phyloP scores from a whole-genome alignment of 2,113 vertebrate species.

The Cinclus mexicanus region DNA sequence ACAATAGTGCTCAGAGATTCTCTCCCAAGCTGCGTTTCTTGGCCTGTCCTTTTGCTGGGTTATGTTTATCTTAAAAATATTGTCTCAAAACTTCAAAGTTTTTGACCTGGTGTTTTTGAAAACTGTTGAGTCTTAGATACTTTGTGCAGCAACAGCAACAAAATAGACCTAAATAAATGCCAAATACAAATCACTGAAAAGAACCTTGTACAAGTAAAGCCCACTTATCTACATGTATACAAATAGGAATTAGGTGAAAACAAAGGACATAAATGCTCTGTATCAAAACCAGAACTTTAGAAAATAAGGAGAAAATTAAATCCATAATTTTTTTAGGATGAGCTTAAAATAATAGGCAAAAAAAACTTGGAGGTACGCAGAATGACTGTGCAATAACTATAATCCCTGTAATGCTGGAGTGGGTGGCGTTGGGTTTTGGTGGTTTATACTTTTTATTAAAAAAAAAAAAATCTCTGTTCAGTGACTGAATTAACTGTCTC shows the following conservation, averaged over 20 bases:
- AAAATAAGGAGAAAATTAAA: neutral
- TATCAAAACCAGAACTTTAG: neutral
- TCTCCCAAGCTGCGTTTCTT: neutral
- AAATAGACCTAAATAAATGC: neutral
- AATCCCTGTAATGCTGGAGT: neutral
- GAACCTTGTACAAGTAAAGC: neutral
- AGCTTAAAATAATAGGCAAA: neutral
- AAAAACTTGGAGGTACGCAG: neutral
- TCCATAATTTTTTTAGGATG: neutral
- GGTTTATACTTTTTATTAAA: neutral
- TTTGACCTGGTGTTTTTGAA: neutral
- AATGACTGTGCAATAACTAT: neutral
- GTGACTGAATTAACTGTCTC: neutral
- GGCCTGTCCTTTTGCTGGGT: neutral
- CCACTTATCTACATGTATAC: neutral
- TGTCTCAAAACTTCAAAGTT: neutral
- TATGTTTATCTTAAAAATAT: neutral
- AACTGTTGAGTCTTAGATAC: neutral
- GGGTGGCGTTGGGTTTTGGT: neutral
- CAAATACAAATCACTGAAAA: neutral
- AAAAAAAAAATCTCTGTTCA: neutral
- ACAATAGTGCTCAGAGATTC: neutral
- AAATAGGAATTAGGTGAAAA: neutral
- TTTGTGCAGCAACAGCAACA: neutral
- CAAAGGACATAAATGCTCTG: neutral